phyloP scores from a whole-genome alignment of 2,888 invertebrate genomes.

The Deladenus siricidicola region DNA sequence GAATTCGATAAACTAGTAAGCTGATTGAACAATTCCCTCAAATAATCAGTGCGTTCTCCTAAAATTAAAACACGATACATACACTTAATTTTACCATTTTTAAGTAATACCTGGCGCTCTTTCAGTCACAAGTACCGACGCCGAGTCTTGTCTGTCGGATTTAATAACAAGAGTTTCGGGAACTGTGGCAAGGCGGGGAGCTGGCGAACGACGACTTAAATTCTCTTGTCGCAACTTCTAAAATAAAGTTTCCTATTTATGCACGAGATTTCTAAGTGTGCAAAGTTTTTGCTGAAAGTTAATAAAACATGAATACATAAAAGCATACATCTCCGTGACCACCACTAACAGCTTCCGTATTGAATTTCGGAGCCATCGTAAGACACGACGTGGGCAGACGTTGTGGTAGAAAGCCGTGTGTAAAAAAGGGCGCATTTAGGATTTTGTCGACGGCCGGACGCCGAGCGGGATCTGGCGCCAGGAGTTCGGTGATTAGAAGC shows the following conservation, averaged over 20 bases:
- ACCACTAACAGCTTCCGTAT: slow-evolving; percentile 22
- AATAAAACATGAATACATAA: no score
- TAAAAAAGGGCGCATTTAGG: slow-evolving; percentile 41
- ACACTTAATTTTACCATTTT: neutral
- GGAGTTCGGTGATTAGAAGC: slow-evolving; percentile 56
- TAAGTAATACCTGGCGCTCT: slow-evolving; percentile 10
- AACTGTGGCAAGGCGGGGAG: slow-evolving; percentile 16
- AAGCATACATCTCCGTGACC: slow-evolving; percentile 15
- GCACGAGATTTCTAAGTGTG: neutral
- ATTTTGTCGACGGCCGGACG: slow-evolving; percentile 57
- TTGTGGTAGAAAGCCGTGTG: slow-evolving; percentile 69
- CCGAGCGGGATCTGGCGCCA: slow-evolving; percentile 56
- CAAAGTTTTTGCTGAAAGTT: neutral
- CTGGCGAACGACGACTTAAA: slow-evolving; percentile 5
- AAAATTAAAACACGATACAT: no score
- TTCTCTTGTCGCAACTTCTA: slow-evolving; percentile 1
- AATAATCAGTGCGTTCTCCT: slow-evolving; percentile 14
- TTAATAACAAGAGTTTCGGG: slow-evolving; percentile 12
- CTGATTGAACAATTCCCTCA: slow-evolving; percentile 17
- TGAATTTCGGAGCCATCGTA: slow-evolving; percentile 81
- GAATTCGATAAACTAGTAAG: slow-evolving; percentile 12
- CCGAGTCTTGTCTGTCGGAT: slow-evolving; percentile 20
- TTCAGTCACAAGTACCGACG: slow-evolving; percentile 23
- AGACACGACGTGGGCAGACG: slow-evolving; percentile 83
- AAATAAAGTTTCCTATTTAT: neutral